These are phyloP conservation scores for Pseudonaja textilis DNA, from an alignment of 2,113 vertebrate species.

Conservation along the genomic window DNA sequence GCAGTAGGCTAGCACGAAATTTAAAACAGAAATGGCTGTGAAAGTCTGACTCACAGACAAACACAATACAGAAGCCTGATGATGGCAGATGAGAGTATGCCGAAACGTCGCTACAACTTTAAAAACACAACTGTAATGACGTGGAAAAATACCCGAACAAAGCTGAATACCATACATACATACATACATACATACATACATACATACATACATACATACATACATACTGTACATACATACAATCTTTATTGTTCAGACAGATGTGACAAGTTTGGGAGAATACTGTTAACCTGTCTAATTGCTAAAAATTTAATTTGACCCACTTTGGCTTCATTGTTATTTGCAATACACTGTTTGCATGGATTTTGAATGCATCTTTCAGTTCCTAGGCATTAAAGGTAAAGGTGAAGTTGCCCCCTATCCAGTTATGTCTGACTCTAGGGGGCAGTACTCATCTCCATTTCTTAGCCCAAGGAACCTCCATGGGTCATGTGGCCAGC, in stretches of 20 bases:
- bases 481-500: not conserved
- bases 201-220: too few species aligned
- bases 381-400: not conserved
- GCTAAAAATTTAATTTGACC: not conserved
- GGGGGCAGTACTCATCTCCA: not conserved
- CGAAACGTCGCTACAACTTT: too few species aligned
- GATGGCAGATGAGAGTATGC: too few species aligned
- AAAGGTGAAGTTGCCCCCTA: not conserved
- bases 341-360: not conserved
- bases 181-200: too few species aligned
- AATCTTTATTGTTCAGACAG: not conserved
- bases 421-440: not conserved
- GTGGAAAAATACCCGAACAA: too few species aligned
- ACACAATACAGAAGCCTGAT: too few species aligned
- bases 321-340: not conserved
- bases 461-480: not conserved
- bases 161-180: too few species aligned
- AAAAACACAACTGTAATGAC: too few species aligned
- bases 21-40: too few species aligned
- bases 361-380: not conserved
- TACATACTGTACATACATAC: too few species aligned
- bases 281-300: not conserved
- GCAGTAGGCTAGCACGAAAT: too few species aligned
- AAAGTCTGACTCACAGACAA: too few species aligned
- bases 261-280: not conserved